phyloP scores from a whole-genome alignment of 2,888 invertebrate genomes.

The Saturnia japonica region DNA sequence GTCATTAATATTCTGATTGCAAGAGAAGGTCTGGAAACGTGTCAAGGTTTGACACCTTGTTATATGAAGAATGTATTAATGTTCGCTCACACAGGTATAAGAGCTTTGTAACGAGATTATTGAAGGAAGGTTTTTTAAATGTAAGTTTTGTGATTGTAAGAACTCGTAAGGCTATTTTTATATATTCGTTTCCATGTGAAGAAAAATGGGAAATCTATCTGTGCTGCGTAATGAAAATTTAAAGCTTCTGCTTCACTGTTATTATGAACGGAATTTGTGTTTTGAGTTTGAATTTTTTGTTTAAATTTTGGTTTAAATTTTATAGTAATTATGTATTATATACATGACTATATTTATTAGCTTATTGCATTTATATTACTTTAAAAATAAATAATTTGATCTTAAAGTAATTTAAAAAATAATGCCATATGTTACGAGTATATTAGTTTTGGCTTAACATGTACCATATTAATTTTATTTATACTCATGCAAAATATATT shows the following conservation, averaged over 20 bases:
- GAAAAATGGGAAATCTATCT: not conserved
- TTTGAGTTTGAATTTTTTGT: not conserved
- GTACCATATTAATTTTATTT: not conserved
- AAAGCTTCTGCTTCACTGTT: not conserved
- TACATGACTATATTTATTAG: not conserved
- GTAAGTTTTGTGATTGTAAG: conserved; percentile 4
- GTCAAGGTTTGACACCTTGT: conserved; percentile 70
- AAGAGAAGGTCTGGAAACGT: conserved; percentile 57
- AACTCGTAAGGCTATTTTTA: not conserved
- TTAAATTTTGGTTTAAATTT: not conserved
- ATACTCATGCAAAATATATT: not conserved
- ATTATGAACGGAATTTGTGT: not conserved
- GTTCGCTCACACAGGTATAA: conserved; percentile 25
- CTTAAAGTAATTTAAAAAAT: too few relatives aligned
- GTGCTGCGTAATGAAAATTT: not conserved
- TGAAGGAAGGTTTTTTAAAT: not conserved
- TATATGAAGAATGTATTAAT: conserved; percentile 41
- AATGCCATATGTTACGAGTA: too few relatives aligned
- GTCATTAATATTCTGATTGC: conserved; percentile 55
- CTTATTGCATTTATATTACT: too few relatives aligned
- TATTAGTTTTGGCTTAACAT: too few relatives aligned
- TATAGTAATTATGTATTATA: not conserved
- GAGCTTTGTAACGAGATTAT: conserved; percentile 21
- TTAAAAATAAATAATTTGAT: too few relatives aligned
- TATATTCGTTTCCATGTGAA: not conserved